These are phyloP conservation scores for Nymphicus hollandicus DNA, from an alignment of 2,113 vertebrate species.

Conservation along the genomic window DNA sequence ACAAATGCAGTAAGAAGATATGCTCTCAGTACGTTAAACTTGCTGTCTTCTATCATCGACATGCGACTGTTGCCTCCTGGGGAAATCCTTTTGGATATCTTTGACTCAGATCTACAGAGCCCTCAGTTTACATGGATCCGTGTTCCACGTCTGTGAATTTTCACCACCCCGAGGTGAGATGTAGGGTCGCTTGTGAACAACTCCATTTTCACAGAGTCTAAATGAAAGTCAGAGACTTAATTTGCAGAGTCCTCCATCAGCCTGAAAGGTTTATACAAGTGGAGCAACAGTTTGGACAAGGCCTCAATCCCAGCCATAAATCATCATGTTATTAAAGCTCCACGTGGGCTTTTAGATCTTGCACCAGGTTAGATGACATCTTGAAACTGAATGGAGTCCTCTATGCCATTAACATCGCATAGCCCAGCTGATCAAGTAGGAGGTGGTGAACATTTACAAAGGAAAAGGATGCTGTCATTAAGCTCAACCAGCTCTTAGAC, in stretches of 20 bases:
- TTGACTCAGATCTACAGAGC: not conserved
- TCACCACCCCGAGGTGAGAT: not conserved
- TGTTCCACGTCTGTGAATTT: not conserved
- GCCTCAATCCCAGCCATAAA: not conserved
- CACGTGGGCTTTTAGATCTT: not conserved
- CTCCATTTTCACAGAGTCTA: not conserved
- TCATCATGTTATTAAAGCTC: not conserved
- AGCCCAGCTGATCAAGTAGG: not conserved
- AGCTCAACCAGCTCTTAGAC: not conserved
- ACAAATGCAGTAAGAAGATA: not conserved
- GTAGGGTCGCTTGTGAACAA: not conserved
- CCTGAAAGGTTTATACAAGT: conserved; percentile 10
- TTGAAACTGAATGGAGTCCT: not conserved
- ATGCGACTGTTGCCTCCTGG: not conserved
- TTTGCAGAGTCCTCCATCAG: not conserved
- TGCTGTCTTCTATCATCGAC: not conserved
- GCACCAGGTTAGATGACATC: not conserved
- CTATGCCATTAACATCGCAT: not conserved
- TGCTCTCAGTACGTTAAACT: not conserved
- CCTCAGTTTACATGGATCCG: not conserved
- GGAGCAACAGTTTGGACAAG: conserved; percentile 1
- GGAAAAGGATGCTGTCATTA: not conserved
- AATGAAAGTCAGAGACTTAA: not conserved
- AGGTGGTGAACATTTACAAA: not conserved
- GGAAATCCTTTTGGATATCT: not conserved